Evolutionary conservation across 2,888 invertebrate species (phyloP), one percentile per base, ranked within the genome.

Genomic region (Willowsia nigromaculata): DNA sequence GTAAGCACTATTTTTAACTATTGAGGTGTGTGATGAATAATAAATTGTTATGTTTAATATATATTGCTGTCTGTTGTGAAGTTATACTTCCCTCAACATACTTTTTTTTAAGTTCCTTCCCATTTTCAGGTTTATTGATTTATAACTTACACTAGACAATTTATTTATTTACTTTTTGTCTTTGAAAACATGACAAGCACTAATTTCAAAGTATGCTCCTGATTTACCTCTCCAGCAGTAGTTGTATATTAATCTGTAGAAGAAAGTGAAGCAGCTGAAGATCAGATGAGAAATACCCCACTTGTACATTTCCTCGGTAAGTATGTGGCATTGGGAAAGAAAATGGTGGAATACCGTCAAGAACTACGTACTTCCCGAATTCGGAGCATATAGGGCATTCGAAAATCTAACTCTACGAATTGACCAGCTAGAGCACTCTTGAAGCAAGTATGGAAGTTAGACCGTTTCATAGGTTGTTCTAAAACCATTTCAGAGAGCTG

Each of bases 221-320:
- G n/a, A 40, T 27, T 56, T 25, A 33, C 7, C n/a, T 56, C 18
- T 56, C 62, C 62, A 81, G 43, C 33, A n/a, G 18, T 59, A 25
- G 9, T 82, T 7, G 27, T 76, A 18, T 56, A 47, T 30, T 40
- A 76, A 50, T 78, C 53, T 53, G 30, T 22, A n/a, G 53, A 84
- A 84, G 43, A 74, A 76, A 65, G 47, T 74, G 25, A 62, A 88
- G 88, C 88, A 88, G 88, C 88, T 88, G 88, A 88, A 83, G 43
- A 88, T 68, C 88, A 88, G 88, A 88, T 88, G 88, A 83, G 88
- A 56, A 43, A 43, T 25, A 65, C 71, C 7, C 37, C 18, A 30
- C 27, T 50, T 65, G 50, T 50, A n/a, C n/a, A 85, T 78, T 56
- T 15, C 18, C 18, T 5, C 30, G 37, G 18, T 37, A 22, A 40